Evolutionary conservation across 2,797 vertebrate genomes (phyloP).

Genomic region (Labeo calbasu): DNA sequence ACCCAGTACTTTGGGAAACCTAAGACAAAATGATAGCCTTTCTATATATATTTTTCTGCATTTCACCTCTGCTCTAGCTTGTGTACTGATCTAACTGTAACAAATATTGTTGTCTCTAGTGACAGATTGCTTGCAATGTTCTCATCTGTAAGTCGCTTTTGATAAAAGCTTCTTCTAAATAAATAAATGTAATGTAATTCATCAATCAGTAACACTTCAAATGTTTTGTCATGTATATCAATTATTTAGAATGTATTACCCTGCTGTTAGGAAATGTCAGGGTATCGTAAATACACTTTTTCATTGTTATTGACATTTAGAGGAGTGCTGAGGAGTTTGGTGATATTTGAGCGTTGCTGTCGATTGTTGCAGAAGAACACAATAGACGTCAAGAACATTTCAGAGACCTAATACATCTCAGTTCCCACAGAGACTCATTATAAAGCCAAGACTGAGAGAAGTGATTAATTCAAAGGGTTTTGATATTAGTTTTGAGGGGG

Average conservation of each 20-base stretch:
- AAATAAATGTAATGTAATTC: background rate
- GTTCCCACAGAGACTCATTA: conserved; percentile 82
- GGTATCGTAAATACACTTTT: background rate
- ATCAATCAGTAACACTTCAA: background rate
- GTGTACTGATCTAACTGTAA: background rate
- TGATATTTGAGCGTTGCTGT: conserved; percentile 2
- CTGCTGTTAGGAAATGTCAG: background rate
- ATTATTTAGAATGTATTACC: background rate
- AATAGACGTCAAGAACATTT: conserved; percentile 36
- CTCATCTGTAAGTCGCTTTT: background rate
- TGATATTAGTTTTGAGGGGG: conserved; percentile 79
- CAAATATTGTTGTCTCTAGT: background rate
- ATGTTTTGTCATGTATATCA: background rate
- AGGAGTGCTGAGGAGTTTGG: background rate
- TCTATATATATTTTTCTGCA: background rate
- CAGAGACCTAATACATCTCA: conserved; percentile 64
- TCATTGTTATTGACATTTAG: conserved; percentile 30
- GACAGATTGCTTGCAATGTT: background rate
- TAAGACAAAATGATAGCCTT: background rate
- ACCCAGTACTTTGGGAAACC: background rate
- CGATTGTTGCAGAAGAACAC: conserved; percentile 25
- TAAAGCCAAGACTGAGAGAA: conserved; percentile 72
- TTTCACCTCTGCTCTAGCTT: background rate
- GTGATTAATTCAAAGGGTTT: conserved; percentile 79
- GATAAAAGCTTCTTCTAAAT: background rate